Evolutionary conservation across 1,140 invertebrate species (phyloP).

Genomic region (Augochlora pura): DNA sequence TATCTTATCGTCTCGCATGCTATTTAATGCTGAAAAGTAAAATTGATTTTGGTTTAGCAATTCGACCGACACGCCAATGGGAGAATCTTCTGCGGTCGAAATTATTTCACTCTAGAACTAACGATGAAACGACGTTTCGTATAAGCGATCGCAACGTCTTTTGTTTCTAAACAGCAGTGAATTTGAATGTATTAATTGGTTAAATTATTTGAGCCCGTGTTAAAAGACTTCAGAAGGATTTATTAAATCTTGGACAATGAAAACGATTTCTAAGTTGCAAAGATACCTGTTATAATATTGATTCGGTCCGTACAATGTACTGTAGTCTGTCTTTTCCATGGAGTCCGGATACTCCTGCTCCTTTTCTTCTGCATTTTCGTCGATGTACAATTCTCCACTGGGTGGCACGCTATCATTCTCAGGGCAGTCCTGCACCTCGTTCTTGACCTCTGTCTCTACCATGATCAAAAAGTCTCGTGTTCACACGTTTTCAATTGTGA

Average conservation of each 20-base stretch:
- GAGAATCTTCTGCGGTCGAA: no score
- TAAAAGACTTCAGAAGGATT: no score
- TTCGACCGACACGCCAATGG: no score
- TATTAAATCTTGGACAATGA: background rate
- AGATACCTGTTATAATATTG: conserved; percentile 86
- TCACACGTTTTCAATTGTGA: background rate
- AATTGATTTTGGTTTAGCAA: no score
- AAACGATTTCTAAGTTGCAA: background rate
- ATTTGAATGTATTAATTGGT: no score
- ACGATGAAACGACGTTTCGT: no score
- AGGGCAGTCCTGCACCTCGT: conserved; percentile 77
- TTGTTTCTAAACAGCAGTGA: no score
- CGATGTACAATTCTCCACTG: conserved; percentile 76
- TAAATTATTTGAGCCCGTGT: no score
- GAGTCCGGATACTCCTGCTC: conserved; percentile 77
- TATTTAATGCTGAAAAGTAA: no score
- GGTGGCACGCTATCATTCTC: conserved; percentile 77
- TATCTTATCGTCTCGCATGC: no score
- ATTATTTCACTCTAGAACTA: no score
- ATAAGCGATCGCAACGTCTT: no score
- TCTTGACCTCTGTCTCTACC: conserved; percentile 77
- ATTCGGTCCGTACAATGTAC: conserved; percentile 79
- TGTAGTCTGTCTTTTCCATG: conserved; percentile 77
- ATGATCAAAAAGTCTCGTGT: conserved; percentile 32
- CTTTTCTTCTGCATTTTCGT: conserved; percentile 78